Percentiles rank a stretch among this genome's conserved stretches.
Conservation (phyloP, 2,888 invertebrate species). For the Microplitis deprimator region DNA sequence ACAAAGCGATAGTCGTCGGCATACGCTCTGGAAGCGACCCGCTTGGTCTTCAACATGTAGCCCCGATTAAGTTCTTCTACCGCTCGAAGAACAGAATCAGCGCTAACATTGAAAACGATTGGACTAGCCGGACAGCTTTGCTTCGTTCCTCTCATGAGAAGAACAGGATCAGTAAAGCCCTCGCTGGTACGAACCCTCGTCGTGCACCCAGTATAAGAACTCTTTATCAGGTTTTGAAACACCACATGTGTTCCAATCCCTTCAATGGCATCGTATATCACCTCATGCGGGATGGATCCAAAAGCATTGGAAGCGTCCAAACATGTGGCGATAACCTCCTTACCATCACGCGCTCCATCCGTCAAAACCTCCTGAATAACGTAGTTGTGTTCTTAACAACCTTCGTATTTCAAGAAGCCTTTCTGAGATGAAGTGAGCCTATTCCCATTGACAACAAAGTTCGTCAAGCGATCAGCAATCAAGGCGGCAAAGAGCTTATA, state of each 20-base stretch:
- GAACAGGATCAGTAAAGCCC: too few relatives aligned
- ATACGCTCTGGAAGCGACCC: not conserved
- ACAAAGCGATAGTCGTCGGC: not conserved
- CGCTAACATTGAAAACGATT: constrained; percentile 61
- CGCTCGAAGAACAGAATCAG: constrained; percentile 54
- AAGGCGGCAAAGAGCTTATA: constrained; percentile 53
- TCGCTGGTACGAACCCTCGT: too few relatives aligned
- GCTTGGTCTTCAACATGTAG: not conserved
- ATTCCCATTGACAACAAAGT: not conserved
- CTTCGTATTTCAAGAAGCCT: constrained; percentile 60
- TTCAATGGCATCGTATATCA: constrained; percentile 51
- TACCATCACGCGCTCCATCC: constrained; percentile 44
- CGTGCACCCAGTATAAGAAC: constrained; percentile 49
- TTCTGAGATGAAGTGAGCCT: constrained; percentile 54
- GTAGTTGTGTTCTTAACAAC: constrained; percentile 60
- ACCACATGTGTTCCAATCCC: constrained; percentile 45
- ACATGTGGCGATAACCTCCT: constrained; percentile 59
- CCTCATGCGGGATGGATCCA: constrained; percentile 61
- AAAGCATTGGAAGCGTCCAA: constrained; percentile 67
- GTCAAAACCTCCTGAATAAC: constrained; percentile 52
- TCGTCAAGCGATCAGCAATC: constrained; percentile 51
- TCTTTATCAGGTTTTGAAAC: constrained; percentile 38
- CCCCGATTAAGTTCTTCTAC: constrained; percentile 12
- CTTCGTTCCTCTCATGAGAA: constrained; percentile 53
- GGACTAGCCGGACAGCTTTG: constrained; percentile 64